These are phyloP conservation scores for Eucera pruinosa DNA, from an alignment of 2,888 invertebrate species.

Conservation along the genomic window DNA sequence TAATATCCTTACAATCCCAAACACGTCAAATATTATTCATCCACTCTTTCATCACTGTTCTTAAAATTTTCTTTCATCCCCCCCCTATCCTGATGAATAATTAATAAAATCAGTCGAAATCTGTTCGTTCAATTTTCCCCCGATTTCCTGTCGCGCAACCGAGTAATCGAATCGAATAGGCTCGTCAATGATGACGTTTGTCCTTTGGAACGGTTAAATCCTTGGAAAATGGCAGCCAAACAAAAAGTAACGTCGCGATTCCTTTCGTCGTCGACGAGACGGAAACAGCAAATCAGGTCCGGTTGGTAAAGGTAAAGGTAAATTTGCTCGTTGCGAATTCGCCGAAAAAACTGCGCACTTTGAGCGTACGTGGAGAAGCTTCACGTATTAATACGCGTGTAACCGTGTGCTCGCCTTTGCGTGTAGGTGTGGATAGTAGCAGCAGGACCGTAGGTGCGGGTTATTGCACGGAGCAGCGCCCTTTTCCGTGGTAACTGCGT, in stretches of 20 bases:
- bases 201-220: constrained; percentile 27
- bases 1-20: too few relatives aligned
- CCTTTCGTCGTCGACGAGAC: constrained; percentile 55
- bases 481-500: constrained; percentile 73
- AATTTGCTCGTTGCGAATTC: constrained; percentile 67
- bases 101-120: too few relatives aligned
- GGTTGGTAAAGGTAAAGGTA: constrained; percentile 47
- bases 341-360: constrained; percentile 69
- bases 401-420: too few relatives aligned
- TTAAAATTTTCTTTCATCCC: too few relatives aligned
- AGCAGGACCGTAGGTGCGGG: constrained; percentile 53
- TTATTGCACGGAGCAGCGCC: constrained; percentile 68
- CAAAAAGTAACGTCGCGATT: constrained; percentile 22
- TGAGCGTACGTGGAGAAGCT: constrained; percentile 28
- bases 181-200: constrained; percentile 20
- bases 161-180: constrained; percentile 7
- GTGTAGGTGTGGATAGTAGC: constrained; percentile 7
- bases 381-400: constrained; percentile 29
- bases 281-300: constrained; percentile 56
- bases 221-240: constrained; percentile 35
- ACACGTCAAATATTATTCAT: too few relatives aligned
- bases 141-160: too few relatives aligned
- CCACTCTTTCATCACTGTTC: too few relatives aligned
- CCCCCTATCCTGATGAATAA: too few relatives aligned
- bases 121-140: too few relatives aligned